Evolutionary conservation across 2,113 vertebrate species (phyloP), one percentile per base, ranked within the genome.

Genomic region (Equus quagga): DNA sequence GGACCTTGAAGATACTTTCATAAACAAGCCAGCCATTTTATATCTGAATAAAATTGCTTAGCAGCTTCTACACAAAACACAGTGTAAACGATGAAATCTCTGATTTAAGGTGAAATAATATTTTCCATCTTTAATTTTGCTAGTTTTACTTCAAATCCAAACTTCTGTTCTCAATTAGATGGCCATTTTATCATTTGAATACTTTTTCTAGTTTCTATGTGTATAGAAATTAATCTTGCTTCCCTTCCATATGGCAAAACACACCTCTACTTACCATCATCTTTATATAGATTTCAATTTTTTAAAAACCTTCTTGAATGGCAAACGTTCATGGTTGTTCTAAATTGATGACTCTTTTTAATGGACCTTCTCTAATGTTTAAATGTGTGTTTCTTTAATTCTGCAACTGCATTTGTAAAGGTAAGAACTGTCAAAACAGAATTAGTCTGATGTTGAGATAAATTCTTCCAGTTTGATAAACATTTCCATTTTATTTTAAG

Each of bases 11-110:
- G 36, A 85, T 82, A 93, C 7, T 91, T 96, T 51, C 28, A 88
- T 73, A 96, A 97, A 93, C 17, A 96, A 98, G 58, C 62, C 96
- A 94, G 89, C 89, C 94, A 98, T 97, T 97, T 98, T 95, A 97
- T 67, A 95, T 62, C 23, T 79, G 64, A 93, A 75, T 84, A 97
- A 96, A 96, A 89, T 86, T 2, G 41, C 18, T 56, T 89, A 93
- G 90, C 87, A 90, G 12, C n/a, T 54, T 69, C 49, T 85, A 23
- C 23, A 96, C 28, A 96, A 85, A 98, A 96, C 84, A 96, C 9
- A 64, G 60, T 49, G 81, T 75, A 93, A 89, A 96, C 13, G 18
- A 89, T 81, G 24, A 95, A 96, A 83, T 83, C 64, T 90, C 90
- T 64, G 18, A 93, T 19, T 73, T 92, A 82, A 83, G n/a, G 23